Base-by-base conservation (phyloP, 2,113 vertebrate species). In the Gobio gobio region DNA sequence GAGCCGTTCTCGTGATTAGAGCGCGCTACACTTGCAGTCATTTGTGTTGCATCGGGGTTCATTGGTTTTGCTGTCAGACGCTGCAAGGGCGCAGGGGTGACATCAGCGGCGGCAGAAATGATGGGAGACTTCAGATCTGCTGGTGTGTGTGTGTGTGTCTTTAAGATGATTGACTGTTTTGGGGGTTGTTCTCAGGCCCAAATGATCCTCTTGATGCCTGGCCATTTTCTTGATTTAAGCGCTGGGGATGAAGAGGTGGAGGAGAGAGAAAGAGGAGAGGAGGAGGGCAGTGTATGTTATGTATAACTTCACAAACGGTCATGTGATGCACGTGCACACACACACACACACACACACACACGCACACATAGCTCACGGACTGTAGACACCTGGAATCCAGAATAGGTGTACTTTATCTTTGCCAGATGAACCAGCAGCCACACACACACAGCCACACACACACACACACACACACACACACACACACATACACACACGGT, bases 161-260 rank as follows among this genome's bases (percentile, higher is more conserved):
- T 68, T 83, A 83, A 80, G 74, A 78, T 90, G 88, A 89, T 79
- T 85, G 86, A 90, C 85, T 86, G 85, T 87, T 87, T 83, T 76
- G 89, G 87, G 90, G 89, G 90, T 92, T 93, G 90, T 91, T 92
- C 90, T 93, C 92, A 89, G 91, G 90, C 90, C 91, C 91, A 93
- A 93, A 94, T 94, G 92, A 94, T 94, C 92, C 91, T 90, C 91
- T 90, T 95, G 92, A 95, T 94, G 92, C 88, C 91, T 91, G 90
- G 92, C 92, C 92, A 94, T 94, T 94, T 92, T 89, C 90, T 91
- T 94, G 93, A 93, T 94, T 94, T 93, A 94, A 92, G 89, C 91
- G 91, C 87, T 91, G 82, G 86, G 89, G 88, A 89, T 82, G 90
- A 89, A 87, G 76, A 88, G 78, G 82, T 78, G 66, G 88, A 78